Evolutionary conservation across 2,888 invertebrate species (phyloP).

Genomic region (Chalcosyrphus nemorum): DNA sequence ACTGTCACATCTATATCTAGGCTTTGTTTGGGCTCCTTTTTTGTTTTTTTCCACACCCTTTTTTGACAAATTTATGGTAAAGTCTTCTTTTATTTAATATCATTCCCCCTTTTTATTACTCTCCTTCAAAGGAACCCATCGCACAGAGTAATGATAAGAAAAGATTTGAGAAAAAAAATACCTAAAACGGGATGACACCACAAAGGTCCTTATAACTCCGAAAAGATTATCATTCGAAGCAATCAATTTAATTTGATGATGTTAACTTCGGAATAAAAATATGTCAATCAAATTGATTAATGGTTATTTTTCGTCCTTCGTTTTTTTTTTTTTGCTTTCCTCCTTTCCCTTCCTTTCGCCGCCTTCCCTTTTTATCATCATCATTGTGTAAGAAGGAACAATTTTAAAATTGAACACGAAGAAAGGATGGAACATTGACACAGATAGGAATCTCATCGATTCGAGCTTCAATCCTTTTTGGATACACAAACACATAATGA

Average conservation of each 20-base stretch:
- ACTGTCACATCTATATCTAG: slow-evolving; percentile 11
- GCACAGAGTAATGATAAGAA: background rate
- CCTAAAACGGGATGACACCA: slow-evolving; percentile 58
- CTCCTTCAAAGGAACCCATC: background rate
- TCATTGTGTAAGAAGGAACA: slow-evolving; percentile 40
- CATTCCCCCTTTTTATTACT: background rate
- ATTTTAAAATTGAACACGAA: slow-evolving; percentile 67
- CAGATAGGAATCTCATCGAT: slow-evolving; percentile 69
- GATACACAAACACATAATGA: slow-evolving; percentile 56
- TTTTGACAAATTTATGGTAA: slow-evolving; percentile 65
- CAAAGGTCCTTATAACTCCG: slow-evolving; percentile 69
- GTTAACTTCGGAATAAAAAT: slow-evolving; percentile 72
- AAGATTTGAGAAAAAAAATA: background rate
- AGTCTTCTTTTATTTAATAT: slow-evolving; percentile 57
- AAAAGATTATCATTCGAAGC: slow-evolving; percentile 71
- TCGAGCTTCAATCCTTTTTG: slow-evolving; percentile 61
- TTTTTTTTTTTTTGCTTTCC: background rate
- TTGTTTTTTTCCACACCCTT: slow-evolving; percentile 51
- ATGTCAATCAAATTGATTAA: slow-evolving; percentile 73
- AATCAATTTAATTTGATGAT: slow-evolving; percentile 72
- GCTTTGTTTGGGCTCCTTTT: background rate
- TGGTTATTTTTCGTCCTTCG: slow-evolving; percentile 64
- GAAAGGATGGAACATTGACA: slow-evolving; percentile 62
- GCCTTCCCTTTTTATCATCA: slow-evolving; percentile 9
- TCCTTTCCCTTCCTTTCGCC: background rate